A percentile compares a stretch with the other conserved stretches of the same genome.
These are phyloP conservation scores for Melanaphis sacchari DNA, from an alignment of 1,140 invertebrate genomes.

Conservation along the genomic window DNA sequence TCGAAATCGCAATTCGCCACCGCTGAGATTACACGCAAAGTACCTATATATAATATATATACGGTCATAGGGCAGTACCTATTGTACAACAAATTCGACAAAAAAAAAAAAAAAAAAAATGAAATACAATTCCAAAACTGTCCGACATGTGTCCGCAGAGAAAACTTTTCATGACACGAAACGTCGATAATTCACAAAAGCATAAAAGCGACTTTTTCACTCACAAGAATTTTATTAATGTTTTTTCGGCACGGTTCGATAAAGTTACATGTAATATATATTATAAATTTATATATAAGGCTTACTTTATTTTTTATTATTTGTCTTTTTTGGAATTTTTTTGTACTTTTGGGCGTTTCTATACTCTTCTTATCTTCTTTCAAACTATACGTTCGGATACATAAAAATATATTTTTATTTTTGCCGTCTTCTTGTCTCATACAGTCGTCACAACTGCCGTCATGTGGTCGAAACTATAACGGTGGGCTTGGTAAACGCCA, in stretches of 20 bases:
- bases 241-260: background rate
- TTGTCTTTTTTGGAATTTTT: background rate
- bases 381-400: background rate
- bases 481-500: background rate
- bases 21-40: background rate
- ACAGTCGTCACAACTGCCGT: background rate
- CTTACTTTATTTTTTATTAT: background rate
- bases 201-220: background rate
- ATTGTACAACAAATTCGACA: background rate
- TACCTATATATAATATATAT: background rate
- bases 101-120: slow-evolving; percentile 31
- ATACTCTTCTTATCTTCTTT: background rate
- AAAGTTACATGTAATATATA: background rate
- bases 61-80: background rate
- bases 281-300: background rate
- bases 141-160: background rate
- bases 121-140: background rate
- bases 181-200: slow-evolving; percentile 24
- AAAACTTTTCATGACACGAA: slow-evolving; percentile 33
- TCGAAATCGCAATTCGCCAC: background rate
- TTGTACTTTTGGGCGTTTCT: background rate
- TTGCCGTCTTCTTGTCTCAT: background rate
- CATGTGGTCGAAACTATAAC: background rate
- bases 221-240: slow-evolving; percentile 28
- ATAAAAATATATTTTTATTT: background rate